phyloP scores from a whole-genome alignment of 1,140 invertebrate genomes.

The Procambarus clarkii region DNA sequence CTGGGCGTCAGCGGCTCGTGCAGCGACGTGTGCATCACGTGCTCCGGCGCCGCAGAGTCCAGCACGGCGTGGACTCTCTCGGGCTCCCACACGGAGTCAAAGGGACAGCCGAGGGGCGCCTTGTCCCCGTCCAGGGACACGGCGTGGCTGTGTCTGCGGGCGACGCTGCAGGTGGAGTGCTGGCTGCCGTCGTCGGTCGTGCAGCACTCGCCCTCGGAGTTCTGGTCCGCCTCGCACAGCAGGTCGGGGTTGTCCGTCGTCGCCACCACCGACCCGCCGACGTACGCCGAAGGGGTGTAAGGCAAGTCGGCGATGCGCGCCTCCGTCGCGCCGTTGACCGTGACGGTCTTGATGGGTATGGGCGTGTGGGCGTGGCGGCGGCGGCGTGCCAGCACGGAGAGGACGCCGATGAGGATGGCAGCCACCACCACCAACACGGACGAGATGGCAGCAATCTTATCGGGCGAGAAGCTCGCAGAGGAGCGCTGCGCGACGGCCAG shows the following conservation, averaged over 20 bases:
- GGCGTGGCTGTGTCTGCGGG: slow-evolving; percentile 35
- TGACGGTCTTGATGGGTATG: slow-evolving; percentile 50
- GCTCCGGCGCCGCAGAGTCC: slow-evolving; percentile 70
- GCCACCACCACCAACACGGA: slow-evolving; percentile 55
- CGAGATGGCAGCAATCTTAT: slow-evolving; percentile 55
- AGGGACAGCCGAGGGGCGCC: slow-evolving; percentile 32
- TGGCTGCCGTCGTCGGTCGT: slow-evolving; percentile 54
- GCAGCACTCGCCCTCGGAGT: slow-evolving; percentile 40
- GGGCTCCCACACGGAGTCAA: slow-evolving; percentile 60
- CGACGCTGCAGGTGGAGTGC: slow-evolving; percentile 28
- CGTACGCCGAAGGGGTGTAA: slow-evolving; percentile 56
- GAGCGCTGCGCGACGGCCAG: slow-evolving; percentile 75
- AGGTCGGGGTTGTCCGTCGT: slow-evolving; percentile 59
- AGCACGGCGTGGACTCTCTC: slow-evolving; percentile 67
- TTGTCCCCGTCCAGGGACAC: slow-evolving; percentile 52
- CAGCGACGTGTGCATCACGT: slow-evolving; percentile 68
- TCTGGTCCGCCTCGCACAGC: slow-evolving; percentile 51
- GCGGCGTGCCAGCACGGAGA: slow-evolving; percentile 30
- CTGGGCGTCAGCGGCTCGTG: slow-evolving; percentile 44
- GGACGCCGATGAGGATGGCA: slow-evolving; percentile 25
- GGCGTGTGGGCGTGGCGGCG: slow-evolving; percentile 54
- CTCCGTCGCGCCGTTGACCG: slow-evolving; percentile 60
- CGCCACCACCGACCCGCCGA: slow-evolving; percentile 65
- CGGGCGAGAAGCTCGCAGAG: background rate
- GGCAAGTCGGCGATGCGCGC: slow-evolving; percentile 51